Evolutionary conservation across 2,888 invertebrate species (phyloP).

Genomic region (Ophion slaviceki): DNA sequence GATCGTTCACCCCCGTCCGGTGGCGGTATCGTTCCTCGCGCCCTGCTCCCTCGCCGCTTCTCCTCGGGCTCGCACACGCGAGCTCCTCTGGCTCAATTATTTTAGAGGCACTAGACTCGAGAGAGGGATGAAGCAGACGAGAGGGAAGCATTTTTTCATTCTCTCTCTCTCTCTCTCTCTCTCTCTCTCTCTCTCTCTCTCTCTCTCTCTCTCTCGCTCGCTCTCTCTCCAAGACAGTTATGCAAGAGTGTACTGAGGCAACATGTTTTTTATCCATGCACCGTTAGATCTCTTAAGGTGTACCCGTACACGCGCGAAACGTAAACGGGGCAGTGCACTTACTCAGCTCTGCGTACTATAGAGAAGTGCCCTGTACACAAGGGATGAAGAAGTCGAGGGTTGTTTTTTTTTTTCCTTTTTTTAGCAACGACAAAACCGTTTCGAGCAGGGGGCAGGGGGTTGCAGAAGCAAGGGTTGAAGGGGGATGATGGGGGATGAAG

Average conservation of each 20-base stretch:
- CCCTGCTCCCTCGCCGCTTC: conserved; percentile 2
- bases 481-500: not conserved
- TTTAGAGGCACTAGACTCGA: conserved; percentile 41
- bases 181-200: not conserved
- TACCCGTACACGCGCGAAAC: not conserved
- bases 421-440: conserved; percentile 55
- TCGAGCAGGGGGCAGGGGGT: conserved; percentile 70
- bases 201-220: no score
- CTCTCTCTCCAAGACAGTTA: no score
- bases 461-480: conserved; percentile 59
- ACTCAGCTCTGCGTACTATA: conserved; percentile 4
- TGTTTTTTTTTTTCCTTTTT: conserved; percentile 13
- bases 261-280: conserved; percentile 2
- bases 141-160: not conserved
- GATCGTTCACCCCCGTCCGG: not conserved
- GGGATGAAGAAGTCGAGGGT: conserved; percentile 63
- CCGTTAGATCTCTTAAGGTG: conserved; percentile 23
- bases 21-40: not conserved
- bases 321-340: not conserved
- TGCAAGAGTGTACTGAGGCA: no score
- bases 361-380: conserved; percentile 29
- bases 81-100: conserved; percentile 54
- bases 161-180: not conserved
- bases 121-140: conserved; percentile 42
- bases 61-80: not conserved